Percentiles rank a stretch among this genome's conserved stretches.
Conservation (phyloP, 2,797 vertebrate genomes). For the Emydoidea blandingii region DNA sequence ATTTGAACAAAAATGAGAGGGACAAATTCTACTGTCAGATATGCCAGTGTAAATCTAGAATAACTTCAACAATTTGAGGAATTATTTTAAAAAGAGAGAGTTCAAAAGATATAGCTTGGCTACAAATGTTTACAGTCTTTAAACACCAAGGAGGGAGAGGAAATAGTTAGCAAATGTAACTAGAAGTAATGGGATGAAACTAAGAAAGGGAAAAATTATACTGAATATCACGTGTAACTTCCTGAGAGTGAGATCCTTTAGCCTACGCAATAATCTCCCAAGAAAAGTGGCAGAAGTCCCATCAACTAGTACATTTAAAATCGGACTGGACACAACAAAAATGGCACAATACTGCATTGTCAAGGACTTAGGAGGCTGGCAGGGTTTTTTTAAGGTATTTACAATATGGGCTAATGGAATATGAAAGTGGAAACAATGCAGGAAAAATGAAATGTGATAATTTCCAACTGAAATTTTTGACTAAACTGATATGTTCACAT, state of each 20-base stretch:
- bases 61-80: neutral
- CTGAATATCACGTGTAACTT: neutral
- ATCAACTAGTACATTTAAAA: neutral
- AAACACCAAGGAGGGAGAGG: neutral
- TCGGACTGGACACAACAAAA: neutral
- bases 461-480: neutral
- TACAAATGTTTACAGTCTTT: neutral
- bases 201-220: neutral
- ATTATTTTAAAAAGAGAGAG: neutral
- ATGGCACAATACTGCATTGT: neutral
- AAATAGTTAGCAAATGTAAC: neutral
- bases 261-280: neutral
- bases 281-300: neutral
- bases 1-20: neutral
- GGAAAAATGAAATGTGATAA: neutral
- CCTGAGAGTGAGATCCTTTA: neutral
- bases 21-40: neutral
- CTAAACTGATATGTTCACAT: neutral
- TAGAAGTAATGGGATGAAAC: neutral
- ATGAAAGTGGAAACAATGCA: neutral
- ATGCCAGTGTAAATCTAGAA: neutral
- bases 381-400: neutral
- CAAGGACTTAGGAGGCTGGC: neutral
- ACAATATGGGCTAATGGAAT: neutral
- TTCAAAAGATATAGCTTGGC: neutral